A percentile compares a stretch with the other conserved stretches of the same genome.
These are phyloP conservation scores for Callithrix jacchus DNA, from an alignment of 2,113 vertebrate species.

Conservation along the genomic window DNA sequence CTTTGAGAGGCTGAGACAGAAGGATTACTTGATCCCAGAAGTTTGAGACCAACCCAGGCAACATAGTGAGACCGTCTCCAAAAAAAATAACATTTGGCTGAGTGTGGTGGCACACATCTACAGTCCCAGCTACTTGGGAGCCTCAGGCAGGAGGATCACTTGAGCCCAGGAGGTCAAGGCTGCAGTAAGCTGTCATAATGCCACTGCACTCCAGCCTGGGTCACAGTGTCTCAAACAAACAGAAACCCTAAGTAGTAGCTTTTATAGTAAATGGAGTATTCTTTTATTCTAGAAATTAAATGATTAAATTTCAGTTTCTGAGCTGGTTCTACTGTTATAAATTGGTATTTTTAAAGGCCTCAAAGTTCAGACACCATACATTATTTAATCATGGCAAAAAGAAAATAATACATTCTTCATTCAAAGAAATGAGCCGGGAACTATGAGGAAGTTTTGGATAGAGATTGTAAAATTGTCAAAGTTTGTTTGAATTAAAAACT, in stretches of 20 bases:
- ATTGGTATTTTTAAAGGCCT: background rate
- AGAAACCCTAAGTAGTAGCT: background rate
- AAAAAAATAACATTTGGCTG: too few species aligned
- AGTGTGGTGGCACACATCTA: too few species aligned
- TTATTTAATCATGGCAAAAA: conserved; percentile 2
- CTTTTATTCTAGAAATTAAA: conserved; percentile 41
- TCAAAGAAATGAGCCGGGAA: conserved; percentile 16
- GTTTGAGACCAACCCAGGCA: too few species aligned
- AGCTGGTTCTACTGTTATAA: background rate
- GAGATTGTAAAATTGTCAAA: background rate
- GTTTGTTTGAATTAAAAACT: conserved; percentile 20
- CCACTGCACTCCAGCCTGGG: too few species aligned
- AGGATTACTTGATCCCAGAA: too few species aligned
- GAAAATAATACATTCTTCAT: background rate
- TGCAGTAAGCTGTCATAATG: too few species aligned
- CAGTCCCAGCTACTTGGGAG: too few species aligned
- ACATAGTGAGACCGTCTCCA: too few species aligned
- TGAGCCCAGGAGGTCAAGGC: too few species aligned
- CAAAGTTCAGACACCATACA: background rate
- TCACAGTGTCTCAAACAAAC: too few species aligned
- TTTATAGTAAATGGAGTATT: conserved; percentile 24
- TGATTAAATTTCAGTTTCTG: conserved; percentile 14
- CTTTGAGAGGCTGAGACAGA: too few species aligned
- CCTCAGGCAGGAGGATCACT: too few species aligned
- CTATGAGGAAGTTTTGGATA: background rate